phyloP scores from a whole-genome alignment of 2,888 invertebrate species.

The Chelonus formosanus region DNA sequence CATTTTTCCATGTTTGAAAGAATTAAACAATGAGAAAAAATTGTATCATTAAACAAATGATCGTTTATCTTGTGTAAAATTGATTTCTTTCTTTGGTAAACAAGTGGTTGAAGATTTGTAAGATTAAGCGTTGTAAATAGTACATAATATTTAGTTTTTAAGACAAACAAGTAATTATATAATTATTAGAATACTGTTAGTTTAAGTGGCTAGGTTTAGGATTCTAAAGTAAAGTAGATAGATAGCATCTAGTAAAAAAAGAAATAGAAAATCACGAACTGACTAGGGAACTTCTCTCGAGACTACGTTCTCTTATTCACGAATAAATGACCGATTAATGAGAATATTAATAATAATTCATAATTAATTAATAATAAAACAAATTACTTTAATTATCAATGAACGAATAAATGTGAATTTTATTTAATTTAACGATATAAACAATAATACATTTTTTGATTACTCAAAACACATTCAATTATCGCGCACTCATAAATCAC shows the following conservation, averaged over 20 bases:
- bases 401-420: conserved; percentile 56
- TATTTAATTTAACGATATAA: conserved; percentile 55
- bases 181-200: conserved; percentile 57
- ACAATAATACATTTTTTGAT: conserved; percentile 20
- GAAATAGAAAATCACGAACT: conserved; percentile 53
- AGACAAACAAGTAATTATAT: conserved; percentile 61
- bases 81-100: conserved; percentile 47
- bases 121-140: conserved; percentile 63
- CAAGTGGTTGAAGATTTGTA: conserved; percentile 50
- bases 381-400: conserved; percentile 53
- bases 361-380: conserved; percentile 22
- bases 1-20: not conserved
- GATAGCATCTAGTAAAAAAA: conserved; percentile 60
- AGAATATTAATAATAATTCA: conserved; percentile 29
- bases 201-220: conserved; percentile 40
- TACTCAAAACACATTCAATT: conserved; percentile 31
- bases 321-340: conserved; percentile 53
- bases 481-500: conserved; percentile 30
- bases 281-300: conserved; percentile 56
- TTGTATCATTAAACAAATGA: conserved; percentile 8
- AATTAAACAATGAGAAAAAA: conserved; percentile 12
- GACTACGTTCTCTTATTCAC: conserved; percentile 62
- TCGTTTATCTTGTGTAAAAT: conserved; percentile 10
- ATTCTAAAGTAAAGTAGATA: conserved; percentile 41
- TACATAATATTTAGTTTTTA: conserved; percentile 57